phyloP scores from a whole-genome alignment of 2,113 vertebrate genomes.

The Chionomys nivalis region DNA sequence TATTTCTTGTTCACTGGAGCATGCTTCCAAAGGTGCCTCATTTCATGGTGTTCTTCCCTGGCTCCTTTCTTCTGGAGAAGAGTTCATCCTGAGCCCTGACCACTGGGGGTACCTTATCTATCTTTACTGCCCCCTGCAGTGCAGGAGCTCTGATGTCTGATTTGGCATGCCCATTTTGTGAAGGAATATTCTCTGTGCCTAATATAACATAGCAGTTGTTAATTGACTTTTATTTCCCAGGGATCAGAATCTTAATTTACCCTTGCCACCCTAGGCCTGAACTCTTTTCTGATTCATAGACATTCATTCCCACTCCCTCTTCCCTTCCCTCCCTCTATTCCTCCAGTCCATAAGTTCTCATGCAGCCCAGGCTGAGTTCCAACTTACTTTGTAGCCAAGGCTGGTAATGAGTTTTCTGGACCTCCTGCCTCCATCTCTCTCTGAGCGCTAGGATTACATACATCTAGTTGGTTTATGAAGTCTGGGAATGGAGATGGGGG shows the following conservation, averaged over 20 bases:
- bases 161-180: background rate
- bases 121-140: accelerated
- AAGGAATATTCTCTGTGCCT: background rate
- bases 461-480: background rate
- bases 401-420: background rate
- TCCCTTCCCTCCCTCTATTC: background rate
- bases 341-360: background rate
- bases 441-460: background rate
- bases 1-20: background rate
- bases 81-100: background rate
- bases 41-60: background rate
- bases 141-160: background rate
- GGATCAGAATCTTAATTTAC: background rate
- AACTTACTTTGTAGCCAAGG: background rate
- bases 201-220: background rate
- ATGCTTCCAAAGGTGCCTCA: background rate
- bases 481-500: background rate
- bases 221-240: background rate
- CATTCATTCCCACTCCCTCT: background rate
- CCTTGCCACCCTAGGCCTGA: background rate
- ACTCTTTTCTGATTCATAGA: background rate
- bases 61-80: too few relatives aligned
- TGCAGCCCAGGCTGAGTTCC: background rate
- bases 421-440: background rate
- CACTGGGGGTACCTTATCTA: background rate